Conservation (phyloP, 2,888 invertebrate species). For the Melanchra persicariae region DNA sequence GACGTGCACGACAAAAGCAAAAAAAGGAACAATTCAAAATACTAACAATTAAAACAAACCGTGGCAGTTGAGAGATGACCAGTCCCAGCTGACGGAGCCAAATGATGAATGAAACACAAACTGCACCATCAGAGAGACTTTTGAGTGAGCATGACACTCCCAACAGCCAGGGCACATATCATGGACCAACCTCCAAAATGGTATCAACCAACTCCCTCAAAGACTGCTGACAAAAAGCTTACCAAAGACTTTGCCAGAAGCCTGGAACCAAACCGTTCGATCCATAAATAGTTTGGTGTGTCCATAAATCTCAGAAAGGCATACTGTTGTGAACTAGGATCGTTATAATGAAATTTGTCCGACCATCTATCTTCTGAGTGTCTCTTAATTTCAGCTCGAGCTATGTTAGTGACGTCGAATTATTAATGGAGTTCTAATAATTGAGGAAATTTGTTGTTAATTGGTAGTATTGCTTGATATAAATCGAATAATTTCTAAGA, state of each 20-base stretch:
- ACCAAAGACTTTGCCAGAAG: not conserved
- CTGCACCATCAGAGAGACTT: no score
- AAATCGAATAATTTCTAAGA: not conserved
- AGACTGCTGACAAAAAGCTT: slow-evolving; percentile 4
- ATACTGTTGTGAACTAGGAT: slow-evolving; percentile 44
- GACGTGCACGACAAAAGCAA: no score
- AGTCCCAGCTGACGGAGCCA: no score
- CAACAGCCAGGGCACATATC: no score
- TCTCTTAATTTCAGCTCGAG: slow-evolving; percentile 27
- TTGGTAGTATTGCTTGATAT: not conserved
- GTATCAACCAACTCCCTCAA: no score
- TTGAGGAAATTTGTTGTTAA: not conserved
- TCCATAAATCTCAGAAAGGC: slow-evolving; percentile 50
- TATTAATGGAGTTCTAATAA: slow-evolving; percentile 31
- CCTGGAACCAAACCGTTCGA: slow-evolving; percentile 16
- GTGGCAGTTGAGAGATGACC: no score
- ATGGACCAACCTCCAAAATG: no score
- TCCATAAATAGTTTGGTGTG: slow-evolving; percentile 29
- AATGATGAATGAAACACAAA: no score
- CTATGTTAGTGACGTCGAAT: slow-evolving; percentile 18
- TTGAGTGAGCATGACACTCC: no score
- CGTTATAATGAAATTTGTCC: slow-evolving; percentile 43
- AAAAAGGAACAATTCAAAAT: no score
- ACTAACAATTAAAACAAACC: no score
- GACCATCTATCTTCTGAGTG: slow-evolving; percentile 40